Base-by-base conservation (phyloP, 2,113 vertebrate species). In the Prunella fulvescens region DNA sequence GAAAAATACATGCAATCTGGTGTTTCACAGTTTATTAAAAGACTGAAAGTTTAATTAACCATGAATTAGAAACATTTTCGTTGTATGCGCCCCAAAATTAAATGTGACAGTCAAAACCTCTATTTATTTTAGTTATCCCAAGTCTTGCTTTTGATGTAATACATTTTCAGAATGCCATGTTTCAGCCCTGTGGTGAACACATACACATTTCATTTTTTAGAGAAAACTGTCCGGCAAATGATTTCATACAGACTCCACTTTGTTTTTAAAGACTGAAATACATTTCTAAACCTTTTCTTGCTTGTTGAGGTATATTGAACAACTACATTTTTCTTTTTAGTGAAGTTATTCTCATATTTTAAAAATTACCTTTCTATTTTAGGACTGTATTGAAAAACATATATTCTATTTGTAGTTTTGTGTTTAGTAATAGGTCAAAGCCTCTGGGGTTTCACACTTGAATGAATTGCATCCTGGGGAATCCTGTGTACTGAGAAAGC, bases 341-440 rank as follows among this genome's bases (percentile, higher is more conserved):
- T 74, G 31, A 67, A 51, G 40, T 79, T 76, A 24, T 1, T 94
- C 11, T 12, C 13, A 28, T 62, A 48, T n/a, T 82, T 92, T 87
- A 45, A 89, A 61, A 71, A 14, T 70, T 39, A 9, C 6, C 9
- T 77, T 92, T 94, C 65, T 84, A 87, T 93, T 92, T 85, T 73
- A 76, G 60, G 42, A 51, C 26, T 81, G 15, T 42, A 54, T 40
- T 0, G 8, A 22, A 88, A 94, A 40, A 9, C 16, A 40, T 62
- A 62, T 87, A 37, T 73, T 95, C 71, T 94, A 54, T 88, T 92
- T 94, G 57, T 81, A 71, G 61, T 28, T 87, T 54, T 83, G 29
- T 91, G 35, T 85, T 96, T 94, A 95, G 88, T 95, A 96, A 95
- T 91, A 97, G 88, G 88, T 94, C 91, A 97, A 92, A 96, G 95